Base-by-base conservation (phyloP, 2,113 vertebrate species). In the Heliornis fulica region DNA sequence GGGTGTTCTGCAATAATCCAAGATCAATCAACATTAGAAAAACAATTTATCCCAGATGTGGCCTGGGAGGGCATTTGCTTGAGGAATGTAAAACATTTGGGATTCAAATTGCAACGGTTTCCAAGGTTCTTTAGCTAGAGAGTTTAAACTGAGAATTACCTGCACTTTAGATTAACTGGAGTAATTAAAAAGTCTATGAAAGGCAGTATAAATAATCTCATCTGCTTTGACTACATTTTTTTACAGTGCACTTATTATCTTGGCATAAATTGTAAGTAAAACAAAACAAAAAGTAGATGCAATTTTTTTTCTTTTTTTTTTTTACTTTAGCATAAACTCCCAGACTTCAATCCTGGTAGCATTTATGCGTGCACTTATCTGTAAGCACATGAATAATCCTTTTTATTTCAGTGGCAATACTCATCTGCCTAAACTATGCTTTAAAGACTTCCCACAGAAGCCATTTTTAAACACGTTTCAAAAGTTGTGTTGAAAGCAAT, bases 1-100 rank as follows among this genome's bases (percentile, higher is more conserved):
- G 78, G 46, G 90, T 94, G 74, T 80, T 95, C 84, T 91, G 82
- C 79, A 90, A 89, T 92, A 96, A 97, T 90, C 76, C 68, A 90
- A 93, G 94, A 97, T 97, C 94, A 95, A 97, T 95, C 93, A 96
- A 90, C 11, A 63, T 90, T 89, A 97, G 98, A 97, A 89, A 98
- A 96, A 97, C 57, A 94, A 60, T 94, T 85, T 71, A 48, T 91
- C 68, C 54, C 82, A 96, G 87, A 96, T 97, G 92, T 97, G 92
- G 79, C 85, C 92, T 86, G 70, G 92, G 94, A 97, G 97, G 68
- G 91, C 54, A 91, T 96, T 98, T 96, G 76, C 57, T 93, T 93
- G 65, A 43, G 11, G 69, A 93, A 96, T 87, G n/a, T 31, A 51
- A 26, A 60, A 48, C n/a, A 81, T 83, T 66, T 63, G 83, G 56